A percentile compares a stretch with the other conserved stretches of the same genome.
These are phyloP conservation scores for Nomada ferruginata DNA, from an alignment of 2,888 invertebrate genomes.

Conservation along the genomic window DNA sequence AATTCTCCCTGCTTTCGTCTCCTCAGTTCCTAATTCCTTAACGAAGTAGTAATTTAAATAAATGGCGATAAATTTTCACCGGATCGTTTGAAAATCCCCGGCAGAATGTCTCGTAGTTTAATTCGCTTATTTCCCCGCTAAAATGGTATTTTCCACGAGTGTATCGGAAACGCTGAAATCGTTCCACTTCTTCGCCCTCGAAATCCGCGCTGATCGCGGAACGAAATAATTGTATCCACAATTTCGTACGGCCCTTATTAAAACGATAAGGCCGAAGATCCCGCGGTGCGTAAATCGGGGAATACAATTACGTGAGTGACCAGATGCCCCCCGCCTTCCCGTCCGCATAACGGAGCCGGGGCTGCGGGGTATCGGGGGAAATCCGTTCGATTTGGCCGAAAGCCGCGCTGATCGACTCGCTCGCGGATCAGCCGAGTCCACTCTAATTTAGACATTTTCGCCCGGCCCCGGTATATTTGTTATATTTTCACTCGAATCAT, in stretches of 20 bases:
- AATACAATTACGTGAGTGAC: slow-evolving; percentile 59
- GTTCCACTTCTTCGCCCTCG: slow-evolving; percentile 1
- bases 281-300: slow-evolving; percentile 37
- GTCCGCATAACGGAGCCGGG: neutral
- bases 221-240: slow-evolving; percentile 24
- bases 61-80: no score
- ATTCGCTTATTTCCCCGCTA: neutral
- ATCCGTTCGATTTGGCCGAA: slow-evolving; percentile 64
- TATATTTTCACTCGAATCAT: slow-evolving; percentile 78
- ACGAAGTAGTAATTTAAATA: no score
- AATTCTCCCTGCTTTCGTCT: no score
- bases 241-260: slow-evolving; percentile 43
- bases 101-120: no score
- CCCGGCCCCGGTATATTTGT: slow-evolving; percentile 66
- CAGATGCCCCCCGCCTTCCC: slow-evolving; percentile 10
- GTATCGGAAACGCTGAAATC: neutral
- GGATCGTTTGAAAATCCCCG: no score
- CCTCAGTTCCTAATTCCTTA: no score
- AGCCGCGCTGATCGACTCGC: slow-evolving; percentile 66
- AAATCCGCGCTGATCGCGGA: neutral
- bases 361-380: slow-evolving; percentile 32
- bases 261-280: slow-evolving; percentile 49
- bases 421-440: slow-evolving; percentile 65
- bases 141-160: slow-evolving; percentile 1
- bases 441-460: slow-evolving; percentile 75